Conservation (phyloP, 2,888 invertebrate genomes). For the Pterobdella sp. region DNA sequence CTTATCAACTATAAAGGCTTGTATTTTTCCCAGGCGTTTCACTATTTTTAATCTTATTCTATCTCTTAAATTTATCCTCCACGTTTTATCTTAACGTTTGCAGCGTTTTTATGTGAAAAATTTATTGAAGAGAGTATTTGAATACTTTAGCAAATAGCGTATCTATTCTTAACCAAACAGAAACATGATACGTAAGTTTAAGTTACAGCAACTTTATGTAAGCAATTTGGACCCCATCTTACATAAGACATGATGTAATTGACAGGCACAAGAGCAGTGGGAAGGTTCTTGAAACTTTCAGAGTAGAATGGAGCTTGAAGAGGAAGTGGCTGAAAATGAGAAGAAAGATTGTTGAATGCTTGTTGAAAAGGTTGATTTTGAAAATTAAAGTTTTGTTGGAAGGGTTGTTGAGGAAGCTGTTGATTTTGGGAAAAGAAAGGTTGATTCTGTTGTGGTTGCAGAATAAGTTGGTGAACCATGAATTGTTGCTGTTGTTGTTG, state of each 20-base stretch:
- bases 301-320: not conserved
- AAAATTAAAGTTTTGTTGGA: not conserved
- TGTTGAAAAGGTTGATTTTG: not conserved
- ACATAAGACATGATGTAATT: not conserved
- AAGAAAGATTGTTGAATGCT: not conserved
- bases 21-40: too few species aligned
- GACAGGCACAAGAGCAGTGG: not conserved
- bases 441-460: not conserved
- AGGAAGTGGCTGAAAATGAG: not conserved
- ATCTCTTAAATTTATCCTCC: too few species aligned
- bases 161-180: too few species aligned
- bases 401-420: not conserved
- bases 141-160: too few species aligned
- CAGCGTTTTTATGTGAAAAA: too few species aligned
- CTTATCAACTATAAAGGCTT: too few species aligned
- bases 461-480: not conserved
- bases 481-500: slow-evolving; percentile 15
- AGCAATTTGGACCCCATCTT: not conserved
- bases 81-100: too few species aligned
- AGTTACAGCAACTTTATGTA: too few species aligned
- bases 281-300: not conserved
- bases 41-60: too few species aligned
- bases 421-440: not conserved
- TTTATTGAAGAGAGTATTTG: too few species aligned
- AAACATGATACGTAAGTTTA: too few species aligned